phyloP scores from a whole-genome alignment of 2,797 vertebrate genomes.

The Acridotheres tristis region DNA sequence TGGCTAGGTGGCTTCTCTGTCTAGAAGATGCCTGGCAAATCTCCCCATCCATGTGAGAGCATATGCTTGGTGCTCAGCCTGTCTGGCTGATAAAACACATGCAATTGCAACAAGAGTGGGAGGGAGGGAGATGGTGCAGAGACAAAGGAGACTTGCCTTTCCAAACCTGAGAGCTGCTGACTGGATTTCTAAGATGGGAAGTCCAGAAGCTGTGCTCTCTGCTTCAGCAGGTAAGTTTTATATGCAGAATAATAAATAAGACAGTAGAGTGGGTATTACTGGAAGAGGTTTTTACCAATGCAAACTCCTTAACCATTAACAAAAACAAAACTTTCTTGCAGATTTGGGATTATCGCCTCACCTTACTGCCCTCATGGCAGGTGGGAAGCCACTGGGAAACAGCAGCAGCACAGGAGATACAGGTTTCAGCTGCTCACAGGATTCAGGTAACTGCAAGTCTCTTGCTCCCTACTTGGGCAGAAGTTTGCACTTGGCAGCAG shows the following conservation, averaged over 20 bases:
- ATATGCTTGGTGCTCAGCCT: not conserved
- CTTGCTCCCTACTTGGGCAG: not conserved
- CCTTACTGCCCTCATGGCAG: slow-evolving; percentile 93
- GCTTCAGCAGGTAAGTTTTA: not conserved
- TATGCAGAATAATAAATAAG: not conserved
- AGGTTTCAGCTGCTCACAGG: slow-evolving; percentile 96
- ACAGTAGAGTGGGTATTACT: not conserved
- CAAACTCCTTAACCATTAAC: not conserved
- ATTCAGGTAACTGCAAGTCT: slow-evolving; percentile 84
- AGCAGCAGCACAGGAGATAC: slow-evolving; percentile 97
- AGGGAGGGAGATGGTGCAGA: not conserved
- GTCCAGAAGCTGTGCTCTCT: not conserved
- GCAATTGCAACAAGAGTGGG: not conserved
- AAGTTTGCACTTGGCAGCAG: not conserved
- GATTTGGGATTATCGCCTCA: slow-evolving; percentile 98
- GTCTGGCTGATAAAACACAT: not conserved
- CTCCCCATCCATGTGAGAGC: not conserved
- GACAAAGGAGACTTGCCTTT: not conserved
- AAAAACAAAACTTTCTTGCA: slow-evolving; percentile 68
- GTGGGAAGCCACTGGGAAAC: slow-evolving; percentile 86
- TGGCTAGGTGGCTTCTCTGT: not conserved
- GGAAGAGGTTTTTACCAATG: not conserved
- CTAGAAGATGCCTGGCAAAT: not conserved
- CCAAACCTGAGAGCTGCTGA: not conserved
- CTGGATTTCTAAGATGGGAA: not conserved